Base-by-base conservation (phyloP, 2,888 invertebrate genomes). In the Podabrus alpinus region DNA sequence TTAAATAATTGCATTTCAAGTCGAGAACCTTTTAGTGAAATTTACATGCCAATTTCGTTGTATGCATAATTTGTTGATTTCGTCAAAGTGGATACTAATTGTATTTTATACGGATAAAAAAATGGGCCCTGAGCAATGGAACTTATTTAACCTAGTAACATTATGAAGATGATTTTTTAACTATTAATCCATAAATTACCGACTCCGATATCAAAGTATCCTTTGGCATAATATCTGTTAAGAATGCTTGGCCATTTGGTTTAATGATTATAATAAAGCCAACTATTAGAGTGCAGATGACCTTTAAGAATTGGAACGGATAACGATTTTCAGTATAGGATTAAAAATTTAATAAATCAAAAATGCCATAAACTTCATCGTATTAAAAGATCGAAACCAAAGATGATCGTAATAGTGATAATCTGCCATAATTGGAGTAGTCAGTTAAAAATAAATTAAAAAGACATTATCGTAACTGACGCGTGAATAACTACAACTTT, bases 1-100 rank as follows among this genome's bases (percentile, higher is more conserved):
- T 45, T 45, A 45, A 45, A 45, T 45, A 74, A 74, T 71, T 74
- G 64, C 71, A 71, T 68, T 71, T 68, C 64, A 74, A 74, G 74
- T 74, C 68, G 71, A 68, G 29, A 29, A 29, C 29, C 29, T 29
- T 29, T 29, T 29, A 29, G 29, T 29, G 13, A 29, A 29, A 29
- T 29, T 29, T 13, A 29, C 29, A 29, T 29, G 13, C n/a, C n/a
- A 29, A 29, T n/a, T 29, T 13, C 29, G 5, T 13, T 29, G 29
- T 13, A 29, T 29, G 29, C 5, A n/a, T 29, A 29, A 13, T 29
- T 29, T 29, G 29, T 29, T 29, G 29, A 13, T 29, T 29, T 29
- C 5, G n/a, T 29, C 29, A 29, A 29, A 29, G 29, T 13, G 29
- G 13, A n/a, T 29, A 13, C 29, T 29, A 29, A 29, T 29, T 29